Percentiles rank a stretch among this genome's conserved stretches.
Conservation (phyloP, 2,888 invertebrate species). For the Cephus runcator region DNA sequence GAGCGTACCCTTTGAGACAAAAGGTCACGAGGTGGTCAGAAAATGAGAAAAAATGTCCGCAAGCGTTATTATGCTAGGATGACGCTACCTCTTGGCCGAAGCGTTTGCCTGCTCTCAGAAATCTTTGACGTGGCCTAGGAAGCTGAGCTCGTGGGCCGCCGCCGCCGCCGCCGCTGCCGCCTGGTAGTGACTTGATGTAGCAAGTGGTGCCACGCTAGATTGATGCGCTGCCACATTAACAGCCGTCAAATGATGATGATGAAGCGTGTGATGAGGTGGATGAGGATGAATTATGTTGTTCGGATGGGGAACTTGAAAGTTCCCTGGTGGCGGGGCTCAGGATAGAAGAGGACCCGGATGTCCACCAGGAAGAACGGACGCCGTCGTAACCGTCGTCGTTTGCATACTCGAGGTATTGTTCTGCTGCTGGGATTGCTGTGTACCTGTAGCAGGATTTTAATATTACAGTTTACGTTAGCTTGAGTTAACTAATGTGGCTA, state of each 20-base stretch:
- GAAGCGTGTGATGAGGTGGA: conserved; percentile 50
- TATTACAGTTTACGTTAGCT: no score
- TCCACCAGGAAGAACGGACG: conserved; percentile 60
- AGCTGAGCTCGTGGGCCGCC: conserved; percentile 54
- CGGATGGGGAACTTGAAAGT: conserved; percentile 64
- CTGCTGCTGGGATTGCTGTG: conserved; percentile 60
- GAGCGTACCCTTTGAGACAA: no score
- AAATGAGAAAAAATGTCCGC: background rate
- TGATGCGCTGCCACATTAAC: conserved; percentile 55
- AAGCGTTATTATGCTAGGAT: background rate
- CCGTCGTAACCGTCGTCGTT: conserved; percentile 52
- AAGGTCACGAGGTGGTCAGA: no score
- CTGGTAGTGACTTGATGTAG: conserved; percentile 58
- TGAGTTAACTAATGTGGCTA: no score
- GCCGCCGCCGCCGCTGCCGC: conserved; percentile 20
- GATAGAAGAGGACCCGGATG: conserved; percentile 63
- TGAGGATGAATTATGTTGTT: conserved; percentile 60
- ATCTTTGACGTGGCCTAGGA: conserved; percentile 61
- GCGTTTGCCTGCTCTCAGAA: conserved; percentile 59
- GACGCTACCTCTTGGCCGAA: conserved; percentile 56
- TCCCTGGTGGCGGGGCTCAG: conserved; percentile 67
- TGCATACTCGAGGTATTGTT: conserved; percentile 61
- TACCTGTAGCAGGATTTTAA: conserved; percentile 31
- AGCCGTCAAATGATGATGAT: conserved; percentile 56
- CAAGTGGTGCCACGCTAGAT: conserved; percentile 49